Percentiles rank a stretch among this genome's conserved stretches.
phyloP scores from a whole-genome alignment of 2,888 invertebrate species.

The Eristalinus sepulchralis region DNA sequence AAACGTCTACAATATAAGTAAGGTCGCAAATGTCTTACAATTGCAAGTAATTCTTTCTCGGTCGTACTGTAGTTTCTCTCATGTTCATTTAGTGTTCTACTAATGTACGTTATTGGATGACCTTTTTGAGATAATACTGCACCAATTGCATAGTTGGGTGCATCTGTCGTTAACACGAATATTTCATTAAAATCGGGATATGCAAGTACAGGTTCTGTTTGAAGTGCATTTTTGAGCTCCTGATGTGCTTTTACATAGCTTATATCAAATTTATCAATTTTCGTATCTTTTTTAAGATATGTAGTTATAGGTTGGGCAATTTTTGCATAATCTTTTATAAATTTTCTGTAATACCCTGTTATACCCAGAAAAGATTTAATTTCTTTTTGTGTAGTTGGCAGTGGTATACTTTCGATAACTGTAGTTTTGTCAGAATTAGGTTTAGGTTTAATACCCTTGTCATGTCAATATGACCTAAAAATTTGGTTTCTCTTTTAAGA shows the following conservation, averaged over 20 bases:
- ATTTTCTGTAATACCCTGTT: too few relatives aligned
- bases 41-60: slow-evolving; percentile 78
- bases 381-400: too few relatives aligned
- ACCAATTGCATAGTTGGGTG: slow-evolving; percentile 73
- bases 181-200: slow-evolving; percentile 40
- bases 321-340: too few relatives aligned
- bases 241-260: slow-evolving; percentile 26
- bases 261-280: too few relatives aligned
- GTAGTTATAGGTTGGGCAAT: too few relatives aligned
- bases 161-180: slow-evolving; percentile 73
- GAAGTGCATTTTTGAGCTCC: slow-evolving; percentile 39
- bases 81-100: slow-evolving; percentile 66
- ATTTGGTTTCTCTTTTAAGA: too few relatives aligned
- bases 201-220: slow-evolving; percentile 24
- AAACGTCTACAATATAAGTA: background rate
- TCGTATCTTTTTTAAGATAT: too few relatives aligned
- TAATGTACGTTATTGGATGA: slow-evolving; percentile 43
- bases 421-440: too few relatives aligned
- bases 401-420: too few relatives aligned
- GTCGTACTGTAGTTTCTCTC: slow-evolving; percentile 79
- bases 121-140: slow-evolving; percentile 74
- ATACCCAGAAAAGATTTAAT: too few relatives aligned
- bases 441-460: too few relatives aligned
- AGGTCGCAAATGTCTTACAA: slow-evolving; percentile 33
- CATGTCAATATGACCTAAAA: too few relatives aligned